Evolutionary conservation across 2,113 vertebrate species (phyloP).

Genomic region (Cinclus mexicanus): DNA sequence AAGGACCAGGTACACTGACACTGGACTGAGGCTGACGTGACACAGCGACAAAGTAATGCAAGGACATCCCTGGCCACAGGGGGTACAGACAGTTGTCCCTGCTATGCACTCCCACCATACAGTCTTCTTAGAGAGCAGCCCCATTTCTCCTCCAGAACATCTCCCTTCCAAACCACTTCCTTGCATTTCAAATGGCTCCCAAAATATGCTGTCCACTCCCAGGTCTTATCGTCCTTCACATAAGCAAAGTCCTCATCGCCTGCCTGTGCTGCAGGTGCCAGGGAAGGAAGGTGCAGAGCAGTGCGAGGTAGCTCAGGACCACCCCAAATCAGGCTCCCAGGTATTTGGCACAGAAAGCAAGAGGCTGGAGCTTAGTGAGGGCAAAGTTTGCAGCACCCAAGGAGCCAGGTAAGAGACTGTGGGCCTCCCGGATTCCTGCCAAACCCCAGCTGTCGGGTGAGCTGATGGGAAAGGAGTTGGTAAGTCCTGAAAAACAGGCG

Average conservation of each 20-base stretch:
- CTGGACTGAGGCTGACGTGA: rapidly evolving
- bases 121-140: background rate
- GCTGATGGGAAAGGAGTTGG: slow-evolving; percentile 13
- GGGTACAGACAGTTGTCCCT: background rate
- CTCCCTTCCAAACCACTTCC: background rate
- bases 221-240: background rate
- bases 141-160: background rate
- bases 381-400: background rate
- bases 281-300: background rate
- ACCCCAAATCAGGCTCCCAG: background rate
- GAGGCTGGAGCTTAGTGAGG: background rate
- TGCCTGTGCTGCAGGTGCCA: rapidly evolving
- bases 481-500: background rate
- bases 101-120: rapidly evolving
- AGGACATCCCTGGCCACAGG: rapidly evolving
- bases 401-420: background rate
- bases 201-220: background rate
- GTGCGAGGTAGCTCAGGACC: background rate
- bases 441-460: background rate
- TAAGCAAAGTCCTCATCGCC: rapidly evolving
- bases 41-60: rapidly evolving
- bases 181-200: background rate
- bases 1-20: background rate
- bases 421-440: background rate
- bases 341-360: background rate